Evolutionary conservation across 2,888 invertebrate species (phyloP), one percentile per base, ranked within the genome.

Genomic region (Eupithecia abbreviata): DNA sequence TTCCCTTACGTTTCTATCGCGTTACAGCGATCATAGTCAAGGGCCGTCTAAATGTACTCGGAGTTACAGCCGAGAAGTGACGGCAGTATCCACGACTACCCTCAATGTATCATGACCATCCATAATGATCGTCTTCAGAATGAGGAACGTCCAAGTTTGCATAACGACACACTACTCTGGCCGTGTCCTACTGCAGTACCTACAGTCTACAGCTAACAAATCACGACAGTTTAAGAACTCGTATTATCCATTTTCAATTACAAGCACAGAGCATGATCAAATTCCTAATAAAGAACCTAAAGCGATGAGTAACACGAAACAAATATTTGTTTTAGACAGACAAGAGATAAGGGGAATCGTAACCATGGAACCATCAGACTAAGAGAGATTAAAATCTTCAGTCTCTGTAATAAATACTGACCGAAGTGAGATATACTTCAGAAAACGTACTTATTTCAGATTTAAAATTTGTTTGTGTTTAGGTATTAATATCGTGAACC

Each of bases 321-420:
- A 88, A 89, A 90, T 89, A 87, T 89, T 88, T 87, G 84, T 80
- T 85, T 10, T 84, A 85, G 83, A 85, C 88, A 84, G 81, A 82
- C 83, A 77, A 18, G 85, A 82, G 88, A 90, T 90, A 90, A 88
- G 84, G 84, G 84, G 84, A 90, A 89, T 87, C 87, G 82, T 89
- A 87, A 90, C 90, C 88, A 85, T 62, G 84, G 85, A 87, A 85
- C 86, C 82, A 85, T 82, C 82, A 83, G 79, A 80, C 85, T 81
- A 62, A 10, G 62, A 62, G 83, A 88, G 88, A 90, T 90, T 89
- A 89, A 87, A 77, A 89, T 87, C 86, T 6, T 66, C 55, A n/a
- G 55, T n/a, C 7, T 55, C 55, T 55, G 55, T n/a, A 55, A 42
- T 42, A 42, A 42, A 66, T 15, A 66, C 55, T 58, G 18, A 58